Evolutionary conservation across 2,888 invertebrate species (phyloP), one percentile per base, ranked within the genome.

Genomic region (Melieria omissa): DNA sequence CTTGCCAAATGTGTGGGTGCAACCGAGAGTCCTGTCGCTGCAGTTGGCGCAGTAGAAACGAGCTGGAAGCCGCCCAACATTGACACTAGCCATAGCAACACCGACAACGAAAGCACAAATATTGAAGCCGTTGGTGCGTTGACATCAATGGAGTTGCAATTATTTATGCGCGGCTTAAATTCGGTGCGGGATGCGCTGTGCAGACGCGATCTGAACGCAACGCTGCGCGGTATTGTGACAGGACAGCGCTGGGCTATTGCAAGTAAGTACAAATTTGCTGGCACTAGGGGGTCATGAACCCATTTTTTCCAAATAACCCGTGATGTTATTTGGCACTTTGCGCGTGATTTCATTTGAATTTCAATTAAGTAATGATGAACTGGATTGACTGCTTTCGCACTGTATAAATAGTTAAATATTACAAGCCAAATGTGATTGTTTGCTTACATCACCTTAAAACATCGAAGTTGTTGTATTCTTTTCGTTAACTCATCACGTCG

Each of bases 181-280:
- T 70, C 77, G 7, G 78, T 84, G 5, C 65, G 72, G 63, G 78
- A 78, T 66, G 65, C 64, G 57, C 71, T 66, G 6, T 84, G 84
- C 70, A 77, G 75, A 58, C 70, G 71, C 12, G 84, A 83, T 77
- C 77, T 84, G 68, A 84, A 84, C 78, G 67, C 76, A 64, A 83
- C 83, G 29, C 74, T 84, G 1, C 79, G 79, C 80, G 82, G 79
- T 10, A 74, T 84, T 66, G 71, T 77, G 9, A 66, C 74, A 16
- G 79, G 78, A 47, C 73, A 78, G 41, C 78, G 78, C 46, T 84
- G 84, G 84, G 84, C 84, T 14, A 74, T 81, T 74, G 72, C 81
- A 76, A 84, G 84, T 84, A 77, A 82, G 84, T 80, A 55, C 7
- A 5, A 7, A 45, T 46, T 63, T 49, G n/a, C 3, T 2, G 52